Percentiles rank a stretch among this genome's conserved stretches.
phyloP scores from a whole-genome alignment of 2,113 vertebrate species.

The Hiodon alosoides region DNA sequence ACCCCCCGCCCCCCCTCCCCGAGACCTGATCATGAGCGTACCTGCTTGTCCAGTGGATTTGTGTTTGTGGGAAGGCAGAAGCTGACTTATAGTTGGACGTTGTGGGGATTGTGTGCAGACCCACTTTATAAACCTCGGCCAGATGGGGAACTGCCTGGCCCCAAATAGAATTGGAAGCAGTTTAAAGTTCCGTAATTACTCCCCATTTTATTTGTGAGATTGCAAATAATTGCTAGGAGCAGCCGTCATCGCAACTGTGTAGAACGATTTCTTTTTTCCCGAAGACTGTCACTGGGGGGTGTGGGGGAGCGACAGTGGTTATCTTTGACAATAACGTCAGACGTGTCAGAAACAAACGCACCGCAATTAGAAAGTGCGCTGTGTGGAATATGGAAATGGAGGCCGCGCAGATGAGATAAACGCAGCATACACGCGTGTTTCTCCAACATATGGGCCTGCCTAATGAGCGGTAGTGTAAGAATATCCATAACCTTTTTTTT shows the following conservation, averaged over 20 bases:
- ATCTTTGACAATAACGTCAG: slow-evolving; percentile 9
- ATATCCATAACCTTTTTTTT: neutral
- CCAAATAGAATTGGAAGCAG: slow-evolving; percentile 25
- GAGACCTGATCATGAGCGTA: no score
- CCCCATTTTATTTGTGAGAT: slow-evolving; percentile 19
- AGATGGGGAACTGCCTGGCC: slow-evolving; percentile 29
- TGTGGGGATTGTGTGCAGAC: slow-evolving; percentile 2
- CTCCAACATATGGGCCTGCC: slow-evolving; percentile 22
- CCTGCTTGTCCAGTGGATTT: neutral
- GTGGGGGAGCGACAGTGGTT: neutral
- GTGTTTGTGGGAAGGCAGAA: neutral
- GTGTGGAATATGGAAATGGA: slow-evolving; percentile 7
- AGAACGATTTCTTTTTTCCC: neutral
- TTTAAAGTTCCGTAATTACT: slow-evolving; percentile 24
- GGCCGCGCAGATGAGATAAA: neutral
- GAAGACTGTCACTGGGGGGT: neutral
- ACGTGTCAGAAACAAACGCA: neutral
- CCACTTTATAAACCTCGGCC: slow-evolving; percentile 1
- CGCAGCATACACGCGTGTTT: slow-evolving; percentile 5
- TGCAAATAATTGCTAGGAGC: slow-evolving; percentile 16
- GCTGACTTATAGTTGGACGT: no score
- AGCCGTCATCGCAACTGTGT: neutral
- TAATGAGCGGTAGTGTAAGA: slow-evolving; percentile 21
- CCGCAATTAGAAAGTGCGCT: neutral
- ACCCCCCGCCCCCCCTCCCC: no score